Conservation (phyloP, 2,888 invertebrate genomes). For the Cinara cedri region DNA sequence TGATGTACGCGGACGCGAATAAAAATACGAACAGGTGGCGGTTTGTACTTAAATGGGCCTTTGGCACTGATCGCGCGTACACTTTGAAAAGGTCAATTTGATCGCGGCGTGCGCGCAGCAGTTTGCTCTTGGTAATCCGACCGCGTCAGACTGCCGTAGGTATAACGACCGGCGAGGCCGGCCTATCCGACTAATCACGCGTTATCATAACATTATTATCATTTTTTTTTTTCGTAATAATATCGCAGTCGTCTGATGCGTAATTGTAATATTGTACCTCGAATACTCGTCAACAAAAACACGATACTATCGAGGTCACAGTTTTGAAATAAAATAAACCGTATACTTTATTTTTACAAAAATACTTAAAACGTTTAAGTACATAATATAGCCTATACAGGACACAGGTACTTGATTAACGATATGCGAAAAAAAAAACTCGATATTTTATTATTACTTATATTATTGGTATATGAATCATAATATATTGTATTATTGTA, state of each 20-base stretch:
- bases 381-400: too few species aligned
- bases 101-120: background rate
- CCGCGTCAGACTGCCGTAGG: background rate
- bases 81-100: slow-evolving; percentile 43
- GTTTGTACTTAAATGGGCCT: slow-evolving; percentile 52
- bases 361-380: background rate
- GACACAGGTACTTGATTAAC: too few species aligned
- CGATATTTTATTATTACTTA: background rate
- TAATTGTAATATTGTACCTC: background rate
- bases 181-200: too few species aligned
- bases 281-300: background rate
- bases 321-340: background rate
- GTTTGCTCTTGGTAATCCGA: background rate
- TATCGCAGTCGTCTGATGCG: background rate
- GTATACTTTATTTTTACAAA: background rate
- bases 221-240: background rate
- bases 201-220: too few species aligned
- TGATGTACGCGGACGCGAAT: background rate
- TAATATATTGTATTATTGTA: too few species aligned
- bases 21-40: slow-evolving; percentile 29
- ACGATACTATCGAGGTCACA: background rate
- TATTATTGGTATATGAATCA: too few species aligned
- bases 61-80: slow-evolving; percentile 30
- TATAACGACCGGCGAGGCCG: too few species aligned
- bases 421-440: slow-evolving; percentile 1